Evolutionary conservation across 1,140 invertebrate species (phyloP).

Genomic region (Pollicipes pollicipes): DNA sequence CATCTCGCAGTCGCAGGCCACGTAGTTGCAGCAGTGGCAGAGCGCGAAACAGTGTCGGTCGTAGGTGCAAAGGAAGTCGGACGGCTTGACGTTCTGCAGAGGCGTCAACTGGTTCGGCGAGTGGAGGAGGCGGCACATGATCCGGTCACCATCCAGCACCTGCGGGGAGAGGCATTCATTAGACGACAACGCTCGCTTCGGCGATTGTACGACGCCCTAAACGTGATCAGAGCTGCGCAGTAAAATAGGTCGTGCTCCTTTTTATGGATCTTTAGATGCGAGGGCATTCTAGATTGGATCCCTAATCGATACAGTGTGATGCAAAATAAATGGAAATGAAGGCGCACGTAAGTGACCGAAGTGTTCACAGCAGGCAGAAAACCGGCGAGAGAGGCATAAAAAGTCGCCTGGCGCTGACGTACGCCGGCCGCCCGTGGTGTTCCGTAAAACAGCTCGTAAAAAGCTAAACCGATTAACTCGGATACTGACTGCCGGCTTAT

Average conservation of each 20-base stretch:
- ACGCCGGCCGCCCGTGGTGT: neutral
- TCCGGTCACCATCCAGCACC: neutral
- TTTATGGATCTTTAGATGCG: neutral
- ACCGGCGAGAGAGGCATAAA: neutral
- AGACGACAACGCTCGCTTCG: neutral
- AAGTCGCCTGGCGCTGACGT: neutral
- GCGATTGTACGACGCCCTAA: neutral
- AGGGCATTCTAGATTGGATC: neutral
- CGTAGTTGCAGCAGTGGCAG: slow-evolving; percentile 86
- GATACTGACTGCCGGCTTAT: neutral
- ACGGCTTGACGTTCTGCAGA: slow-evolving; percentile 27
- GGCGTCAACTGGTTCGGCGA: neutral
- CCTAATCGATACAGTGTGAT: neutral
- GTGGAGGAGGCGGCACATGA: neutral
- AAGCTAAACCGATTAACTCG: neutral
- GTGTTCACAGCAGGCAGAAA: neutral
- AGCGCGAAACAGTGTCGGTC: slow-evolving; percentile 81
- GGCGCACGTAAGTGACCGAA: neutral
- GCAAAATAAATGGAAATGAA: neutral
- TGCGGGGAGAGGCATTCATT: neutral
- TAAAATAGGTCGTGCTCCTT: neutral
- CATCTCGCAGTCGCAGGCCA: slow-evolving; percentile 74
- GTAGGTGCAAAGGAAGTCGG: slow-evolving; percentile 79
- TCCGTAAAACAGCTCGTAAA: neutral
- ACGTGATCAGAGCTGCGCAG: neutral